phyloP scores from a whole-genome alignment of 2,888 invertebrate species.

The Drosophila helvetica region DNA sequence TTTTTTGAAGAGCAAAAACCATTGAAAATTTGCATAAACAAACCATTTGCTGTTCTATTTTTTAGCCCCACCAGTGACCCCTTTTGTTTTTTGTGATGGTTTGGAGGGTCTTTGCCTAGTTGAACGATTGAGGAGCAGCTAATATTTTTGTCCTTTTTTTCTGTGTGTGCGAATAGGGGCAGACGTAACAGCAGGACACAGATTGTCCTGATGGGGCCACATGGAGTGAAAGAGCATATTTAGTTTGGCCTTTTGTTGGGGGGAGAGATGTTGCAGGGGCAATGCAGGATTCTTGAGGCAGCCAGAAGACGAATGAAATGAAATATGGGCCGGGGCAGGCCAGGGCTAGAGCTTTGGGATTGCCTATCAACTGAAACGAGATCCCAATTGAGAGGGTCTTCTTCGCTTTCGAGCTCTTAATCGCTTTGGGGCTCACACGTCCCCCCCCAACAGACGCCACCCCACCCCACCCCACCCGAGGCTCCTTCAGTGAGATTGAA shows the following conservation, averaged over 20 bases:
- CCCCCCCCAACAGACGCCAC: neutral
- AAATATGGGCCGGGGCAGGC: slow-evolving; percentile 27
- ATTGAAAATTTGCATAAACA: slow-evolving; percentile 50
- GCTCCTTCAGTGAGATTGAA: neutral
- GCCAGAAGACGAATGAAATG: slow-evolving; percentile 27
- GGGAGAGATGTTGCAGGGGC: slow-evolving; percentile 22
- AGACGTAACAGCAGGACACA: slow-evolving; percentile 31
- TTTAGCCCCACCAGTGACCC: slow-evolving; percentile 26
- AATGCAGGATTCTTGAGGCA: slow-evolving; percentile 7
- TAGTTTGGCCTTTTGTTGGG: slow-evolving; percentile 32
- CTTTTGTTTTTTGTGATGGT: slow-evolving; percentile 19
- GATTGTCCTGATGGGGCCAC: slow-evolving; percentile 40
- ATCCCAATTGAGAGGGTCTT: slow-evolving; percentile 20
- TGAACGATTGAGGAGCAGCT: slow-evolving; percentile 48
- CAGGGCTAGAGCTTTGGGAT: slow-evolving; percentile 10
- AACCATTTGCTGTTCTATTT: slow-evolving; percentile 41
- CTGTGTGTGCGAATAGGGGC: slow-evolving; percentile 15
- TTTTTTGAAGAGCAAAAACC: slow-evolving; percentile 35
- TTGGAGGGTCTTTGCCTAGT: slow-evolving; percentile 8
- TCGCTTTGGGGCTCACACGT: slow-evolving; percentile 16
- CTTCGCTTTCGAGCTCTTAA: slow-evolving; percentile 13
- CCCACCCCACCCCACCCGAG: too few relatives aligned
- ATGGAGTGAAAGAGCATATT: slow-evolving; percentile 36
- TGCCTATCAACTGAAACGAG: slow-evolving; percentile 28
- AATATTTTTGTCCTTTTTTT: slow-evolving; percentile 40